A percentile compares a stretch with the other conserved stretches of the same genome.
phyloP scores from a whole-genome alignment of 2,888 invertebrate genomes.

The Peribatodes rhomboidaria region DNA sequence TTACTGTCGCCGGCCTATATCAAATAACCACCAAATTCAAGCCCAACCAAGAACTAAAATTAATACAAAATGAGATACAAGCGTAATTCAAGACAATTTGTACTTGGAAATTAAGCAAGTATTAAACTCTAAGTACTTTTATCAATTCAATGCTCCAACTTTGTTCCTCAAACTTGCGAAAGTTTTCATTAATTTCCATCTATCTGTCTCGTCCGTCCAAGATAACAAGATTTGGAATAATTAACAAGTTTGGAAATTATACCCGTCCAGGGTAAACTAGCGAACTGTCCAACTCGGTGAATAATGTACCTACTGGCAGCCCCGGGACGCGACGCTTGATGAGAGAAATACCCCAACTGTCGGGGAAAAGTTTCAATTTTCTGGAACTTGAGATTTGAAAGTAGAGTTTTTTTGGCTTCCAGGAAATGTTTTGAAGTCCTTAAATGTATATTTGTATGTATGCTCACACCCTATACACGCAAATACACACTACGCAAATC shows the following conservation, averaged over 20 bases:
- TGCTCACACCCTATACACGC: no score
- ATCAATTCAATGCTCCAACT: conserved; percentile 4
- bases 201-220: conserved; percentile 24
- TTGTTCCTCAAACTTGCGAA: conserved; percentile 14
- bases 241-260: conserved; percentile 34
- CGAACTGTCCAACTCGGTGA: conserved; percentile 25
- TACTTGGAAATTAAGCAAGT: background rate
- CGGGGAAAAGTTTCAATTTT: conserved; percentile 8
- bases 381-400: background rate
- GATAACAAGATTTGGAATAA: conserved; percentile 36
- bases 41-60: no score
- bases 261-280: conserved; percentile 28
- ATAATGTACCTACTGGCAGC: conserved; percentile 21
- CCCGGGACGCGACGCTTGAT: conserved; percentile 2
- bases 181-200: conserved; percentile 20
- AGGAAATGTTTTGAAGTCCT: no score
- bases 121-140: conserved; percentile 4
- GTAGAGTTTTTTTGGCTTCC: no score
- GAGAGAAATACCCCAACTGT: conserved; percentile 15
- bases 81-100: background rate
- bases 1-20: no score
- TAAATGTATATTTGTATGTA: no score
- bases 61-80: no score
- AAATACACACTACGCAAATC: no score
- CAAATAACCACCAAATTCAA: no score